A percentile compares a stretch with the other conserved stretches of the same genome.
Conservation (phyloP, 2,888 invertebrate genomes). For the Spodoptera exigua region DNA sequence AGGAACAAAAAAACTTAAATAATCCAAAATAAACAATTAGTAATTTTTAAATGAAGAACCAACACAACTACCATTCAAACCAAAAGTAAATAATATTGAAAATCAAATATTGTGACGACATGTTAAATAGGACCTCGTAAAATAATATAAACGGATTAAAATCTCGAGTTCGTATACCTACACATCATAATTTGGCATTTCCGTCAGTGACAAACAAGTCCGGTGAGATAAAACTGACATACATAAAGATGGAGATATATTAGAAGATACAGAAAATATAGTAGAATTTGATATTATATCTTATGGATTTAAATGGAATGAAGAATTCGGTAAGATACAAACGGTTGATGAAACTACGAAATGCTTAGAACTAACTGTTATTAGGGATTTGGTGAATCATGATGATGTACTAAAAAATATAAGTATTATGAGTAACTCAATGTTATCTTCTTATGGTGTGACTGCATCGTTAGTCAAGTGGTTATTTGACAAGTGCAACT, state of each 20-base stretch:
- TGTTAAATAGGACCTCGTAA: no score
- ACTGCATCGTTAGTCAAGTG: no score
- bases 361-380: not conserved
- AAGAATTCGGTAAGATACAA: not conserved
- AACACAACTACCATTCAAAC: no score
- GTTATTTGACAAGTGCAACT: no score
- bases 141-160: slow-evolving; percentile 12
- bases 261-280: slow-evolving; percentile 5
- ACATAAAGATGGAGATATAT: slow-evolving; percentile 10
- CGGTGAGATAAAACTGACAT: slow-evolving; percentile 15
- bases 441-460: no score
- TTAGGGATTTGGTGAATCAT: not conserved
- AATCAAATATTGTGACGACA: not conserved
- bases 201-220: slow-evolving; percentile 27
- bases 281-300: slow-evolving; percentile 24
- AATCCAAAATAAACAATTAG: no score
- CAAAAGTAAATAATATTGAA: not conserved
- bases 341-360: not conserved
- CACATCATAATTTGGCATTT: slow-evolving; percentile 31
- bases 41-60: no score
- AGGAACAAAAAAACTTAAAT: no score
- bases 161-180: not conserved
- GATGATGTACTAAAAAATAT: not conserved
- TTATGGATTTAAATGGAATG: slow-evolving; percentile 32
- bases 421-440: no score